Evolutionary conservation across 2,888 invertebrate species (phyloP).

Genomic region (Sussaba pulchella): DNA sequence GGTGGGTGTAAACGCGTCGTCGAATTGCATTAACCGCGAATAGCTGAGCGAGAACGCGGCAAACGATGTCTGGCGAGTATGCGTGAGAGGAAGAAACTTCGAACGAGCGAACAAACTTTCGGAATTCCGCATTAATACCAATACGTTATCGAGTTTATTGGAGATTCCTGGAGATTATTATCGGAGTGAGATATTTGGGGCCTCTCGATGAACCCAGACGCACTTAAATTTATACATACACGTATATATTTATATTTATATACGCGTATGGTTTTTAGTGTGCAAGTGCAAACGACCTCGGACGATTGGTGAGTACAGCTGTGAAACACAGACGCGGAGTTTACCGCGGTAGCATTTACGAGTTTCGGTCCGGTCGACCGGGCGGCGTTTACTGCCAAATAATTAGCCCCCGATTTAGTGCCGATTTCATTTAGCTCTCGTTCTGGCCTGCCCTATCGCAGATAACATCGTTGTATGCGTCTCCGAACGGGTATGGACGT

Average conservation of each 20-base stretch:
- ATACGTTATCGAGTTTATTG: constrained; percentile 78
- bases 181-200: constrained; percentile 78
- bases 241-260: no score
- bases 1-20: constrained; percentile 52
- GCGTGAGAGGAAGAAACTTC: constrained; percentile 20
- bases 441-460: constrained; percentile 62
- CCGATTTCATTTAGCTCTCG: constrained; percentile 71
- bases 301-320: neutral
- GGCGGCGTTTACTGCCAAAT: constrained; percentile 80
- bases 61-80: neutral
- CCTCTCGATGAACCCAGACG: constrained; percentile 22
- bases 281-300: no score
- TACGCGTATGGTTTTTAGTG: constrained; percentile 3
- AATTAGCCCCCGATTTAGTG: constrained; percentile 83
- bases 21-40: constrained; percentile 60
- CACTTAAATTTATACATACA: constrained; percentile 10
- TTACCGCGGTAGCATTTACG: constrained; percentile 67
- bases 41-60: constrained; percentile 29
- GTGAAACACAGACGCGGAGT: neutral
- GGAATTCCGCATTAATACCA: constrained; percentile 53
- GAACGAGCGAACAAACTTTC: constrained; percentile 25
- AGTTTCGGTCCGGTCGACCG: constrained; percentile 55
- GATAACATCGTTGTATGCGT: constrained; percentile 56
- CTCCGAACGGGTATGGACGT: neutral
- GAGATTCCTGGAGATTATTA: constrained; percentile 74